Conservation (phyloP, 2,797 vertebrate genomes). For the Muscicapa comitata region DNA sequence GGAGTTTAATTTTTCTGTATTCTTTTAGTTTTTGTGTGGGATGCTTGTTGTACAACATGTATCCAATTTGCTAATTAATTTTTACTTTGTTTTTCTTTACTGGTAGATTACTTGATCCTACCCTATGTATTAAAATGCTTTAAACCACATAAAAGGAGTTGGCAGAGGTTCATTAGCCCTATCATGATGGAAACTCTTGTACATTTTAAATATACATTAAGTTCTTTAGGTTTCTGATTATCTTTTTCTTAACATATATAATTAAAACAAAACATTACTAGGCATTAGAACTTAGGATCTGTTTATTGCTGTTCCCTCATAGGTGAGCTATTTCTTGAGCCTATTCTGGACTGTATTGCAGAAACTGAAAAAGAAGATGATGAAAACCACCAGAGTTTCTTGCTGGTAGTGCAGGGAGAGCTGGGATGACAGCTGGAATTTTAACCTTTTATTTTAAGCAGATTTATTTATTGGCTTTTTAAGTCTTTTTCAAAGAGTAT, state of each 20-base stretch:
- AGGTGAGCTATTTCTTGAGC: slow-evolving; percentile 8
- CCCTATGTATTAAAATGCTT: slow-evolving; percentile 2
- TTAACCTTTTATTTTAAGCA: not conserved
- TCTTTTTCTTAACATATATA: not conserved
- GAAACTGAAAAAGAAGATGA: not conserved
- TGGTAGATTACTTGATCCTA: not conserved
- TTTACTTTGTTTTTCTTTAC: not conserved
- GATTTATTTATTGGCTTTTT: not conserved
- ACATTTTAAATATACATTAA: slow-evolving; percentile 1
- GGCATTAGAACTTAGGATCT: not conserved
- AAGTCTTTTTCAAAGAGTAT: not conserved
- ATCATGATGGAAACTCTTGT: slow-evolving; percentile 8
- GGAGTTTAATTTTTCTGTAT: not conserved
- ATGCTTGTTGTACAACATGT: not conserved
- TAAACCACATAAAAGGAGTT: slow-evolving; percentile 36
- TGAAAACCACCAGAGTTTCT: slow-evolving; percentile 3
- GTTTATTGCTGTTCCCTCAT: slow-evolving; percentile 12
- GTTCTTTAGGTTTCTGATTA: not conserved
- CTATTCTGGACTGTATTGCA: not conserved
- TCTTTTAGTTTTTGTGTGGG: not conserved
- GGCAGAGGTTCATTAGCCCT: not conserved
- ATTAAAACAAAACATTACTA: not conserved
- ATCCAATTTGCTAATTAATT: slow-evolving; percentile 32
- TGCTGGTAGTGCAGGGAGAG: not conserved
- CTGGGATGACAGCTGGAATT: slow-evolving; percentile 9